A percentile compares a stretch with the other conserved stretches of the same genome.
These are phyloP conservation scores for Xanthia togata DNA, from an alignment of 2,888 invertebrate species.

Conservation along the genomic window DNA sequence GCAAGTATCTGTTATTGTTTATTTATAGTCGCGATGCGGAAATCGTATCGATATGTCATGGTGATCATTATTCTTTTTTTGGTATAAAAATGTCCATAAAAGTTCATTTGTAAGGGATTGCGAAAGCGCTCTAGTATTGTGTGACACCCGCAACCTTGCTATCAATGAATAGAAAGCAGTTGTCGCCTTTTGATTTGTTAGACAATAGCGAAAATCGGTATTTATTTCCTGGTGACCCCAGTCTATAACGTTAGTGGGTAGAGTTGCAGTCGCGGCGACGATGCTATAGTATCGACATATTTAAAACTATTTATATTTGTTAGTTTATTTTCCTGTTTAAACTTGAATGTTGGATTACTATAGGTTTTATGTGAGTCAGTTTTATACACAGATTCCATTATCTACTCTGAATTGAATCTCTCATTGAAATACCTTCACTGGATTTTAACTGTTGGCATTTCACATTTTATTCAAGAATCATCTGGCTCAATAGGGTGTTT, in stretches of 20 bases:
- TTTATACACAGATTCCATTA: constrained; percentile 15
- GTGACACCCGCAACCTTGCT: constrained; percentile 87
- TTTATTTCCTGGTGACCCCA: constrained; percentile 78
- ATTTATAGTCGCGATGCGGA: constrained; percentile 87
- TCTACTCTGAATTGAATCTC: constrained; percentile 3
- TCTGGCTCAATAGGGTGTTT: neutral
- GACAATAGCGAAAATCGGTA: constrained; percentile 82
- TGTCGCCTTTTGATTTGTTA: constrained; percentile 77
- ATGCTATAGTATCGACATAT: constrained; percentile 40
- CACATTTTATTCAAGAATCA: constrained; percentile 1
- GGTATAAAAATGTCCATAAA: constrained; percentile 82
- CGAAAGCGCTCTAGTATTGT: constrained; percentile 86
- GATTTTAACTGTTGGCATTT: neutral
- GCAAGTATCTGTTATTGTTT: constrained; percentile 85
- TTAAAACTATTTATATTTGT: constrained; percentile 33
- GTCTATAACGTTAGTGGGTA: constrained; percentile 44
- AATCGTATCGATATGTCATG: constrained; percentile 87
- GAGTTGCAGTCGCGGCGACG: constrained; percentile 41
- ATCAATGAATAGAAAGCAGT: constrained; percentile 86
- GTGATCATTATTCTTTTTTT: constrained; percentile 83
- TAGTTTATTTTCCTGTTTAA: constrained; percentile 55
- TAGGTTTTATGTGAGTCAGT: constrained; percentile 25
- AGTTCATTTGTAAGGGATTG: constrained; percentile 83
- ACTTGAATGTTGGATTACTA: constrained; percentile 23
- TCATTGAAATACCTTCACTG: neutral